Evolutionary conservation across 2,888 invertebrate genomes (phyloP).

Genomic region (Anthophora plumipes): DNA sequence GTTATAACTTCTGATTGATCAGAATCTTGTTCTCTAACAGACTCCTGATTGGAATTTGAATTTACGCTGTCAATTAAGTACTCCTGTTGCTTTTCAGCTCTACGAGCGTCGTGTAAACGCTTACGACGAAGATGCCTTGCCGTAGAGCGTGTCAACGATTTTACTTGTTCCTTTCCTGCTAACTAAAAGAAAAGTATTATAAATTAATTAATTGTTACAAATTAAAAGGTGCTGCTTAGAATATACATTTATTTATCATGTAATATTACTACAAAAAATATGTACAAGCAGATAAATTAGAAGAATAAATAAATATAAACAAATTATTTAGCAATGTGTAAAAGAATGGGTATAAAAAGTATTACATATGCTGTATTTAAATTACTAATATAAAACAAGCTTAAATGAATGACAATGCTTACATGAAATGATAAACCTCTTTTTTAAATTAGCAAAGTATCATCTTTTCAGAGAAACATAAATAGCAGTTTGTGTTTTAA

Average conservation of each 20-base stretch:
- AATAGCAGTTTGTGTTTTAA: not conserved
- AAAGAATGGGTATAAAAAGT: not conserved
- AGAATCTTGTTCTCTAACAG: not conserved
- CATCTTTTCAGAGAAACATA: not conserved
- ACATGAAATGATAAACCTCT: not conserved
- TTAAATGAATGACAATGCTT: not conserved
- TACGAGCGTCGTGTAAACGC: slow-evolving; percentile 76
- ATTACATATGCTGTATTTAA: not conserved
- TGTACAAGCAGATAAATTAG: not conserved
- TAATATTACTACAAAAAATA: not conserved
- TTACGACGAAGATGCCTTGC: slow-evolving; percentile 80
- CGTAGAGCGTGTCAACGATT: slow-evolving; percentile 66
- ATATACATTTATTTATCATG: not conserved
- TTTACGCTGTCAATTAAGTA: slow-evolving; percentile 9
- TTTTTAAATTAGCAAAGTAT: not conserved
- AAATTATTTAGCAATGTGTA: not conserved
- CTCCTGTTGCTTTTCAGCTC: slow-evolving; percentile 53
- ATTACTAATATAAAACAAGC: slow-evolving; percentile 4
- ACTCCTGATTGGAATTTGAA: not conserved
- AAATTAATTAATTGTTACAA: not conserved
- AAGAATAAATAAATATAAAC: not conserved
- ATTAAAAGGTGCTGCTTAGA: too few species aligned
- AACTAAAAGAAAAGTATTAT: slow-evolving; percentile 59
- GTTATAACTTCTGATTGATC: slow-evolving; percentile 40
- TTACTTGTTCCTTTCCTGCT: slow-evolving; percentile 44